Evolutionary conservation across 2,797 vertebrate genomes (phyloP).

Genomic region (Sebastes reedi): DNA sequence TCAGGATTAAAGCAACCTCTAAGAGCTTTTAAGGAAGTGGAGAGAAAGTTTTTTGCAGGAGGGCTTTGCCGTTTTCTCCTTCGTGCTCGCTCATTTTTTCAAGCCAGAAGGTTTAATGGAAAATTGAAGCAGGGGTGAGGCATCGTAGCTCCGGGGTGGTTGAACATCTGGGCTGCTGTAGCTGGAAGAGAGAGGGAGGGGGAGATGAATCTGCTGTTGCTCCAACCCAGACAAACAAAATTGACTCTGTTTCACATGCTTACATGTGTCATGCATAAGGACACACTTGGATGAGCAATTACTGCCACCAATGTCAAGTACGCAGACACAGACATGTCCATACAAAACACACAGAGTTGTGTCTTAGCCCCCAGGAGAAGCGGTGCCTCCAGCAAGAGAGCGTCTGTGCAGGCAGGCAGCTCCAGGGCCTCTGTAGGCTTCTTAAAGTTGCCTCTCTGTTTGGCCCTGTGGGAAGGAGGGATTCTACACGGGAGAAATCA

Average conservation of each 20-base stretch:
- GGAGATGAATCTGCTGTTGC: background rate
- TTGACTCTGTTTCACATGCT: conserved; percentile 1
- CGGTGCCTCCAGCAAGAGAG: conserved; percentile 22
- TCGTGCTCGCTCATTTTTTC: conserved; percentile 10
- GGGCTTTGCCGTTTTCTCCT: conserved; percentile 30
- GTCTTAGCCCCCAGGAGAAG: conserved; percentile 33
- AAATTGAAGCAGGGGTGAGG: conserved; percentile 78
- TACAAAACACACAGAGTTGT: conserved; percentile 1
- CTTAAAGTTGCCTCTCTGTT: conserved; percentile 22
- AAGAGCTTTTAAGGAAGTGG: conserved; percentile 79
- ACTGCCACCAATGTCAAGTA: conserved; percentile 2
- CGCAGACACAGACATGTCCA: background rate
- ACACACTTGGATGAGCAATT: conserved; percentile 27
- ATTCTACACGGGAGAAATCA: conserved; percentile 32
- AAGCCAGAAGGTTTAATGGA: conserved; percentile 71
- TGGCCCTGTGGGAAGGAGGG: conserved; percentile 16
- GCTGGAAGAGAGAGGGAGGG: background rate
- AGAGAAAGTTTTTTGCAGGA: conserved; percentile 76
- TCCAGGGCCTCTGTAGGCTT: conserved; percentile 39
- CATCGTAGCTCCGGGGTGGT: conserved; percentile 43
- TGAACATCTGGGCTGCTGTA: conserved; percentile 59
- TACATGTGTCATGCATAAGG: conserved; percentile 3
- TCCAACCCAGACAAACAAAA: conserved; percentile 16
- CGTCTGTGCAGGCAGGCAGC: conserved; percentile 43
- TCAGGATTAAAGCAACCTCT: conserved; percentile 88